Conservation (phyloP, 2,113 vertebrate genomes). For the Alces alces region DNA sequence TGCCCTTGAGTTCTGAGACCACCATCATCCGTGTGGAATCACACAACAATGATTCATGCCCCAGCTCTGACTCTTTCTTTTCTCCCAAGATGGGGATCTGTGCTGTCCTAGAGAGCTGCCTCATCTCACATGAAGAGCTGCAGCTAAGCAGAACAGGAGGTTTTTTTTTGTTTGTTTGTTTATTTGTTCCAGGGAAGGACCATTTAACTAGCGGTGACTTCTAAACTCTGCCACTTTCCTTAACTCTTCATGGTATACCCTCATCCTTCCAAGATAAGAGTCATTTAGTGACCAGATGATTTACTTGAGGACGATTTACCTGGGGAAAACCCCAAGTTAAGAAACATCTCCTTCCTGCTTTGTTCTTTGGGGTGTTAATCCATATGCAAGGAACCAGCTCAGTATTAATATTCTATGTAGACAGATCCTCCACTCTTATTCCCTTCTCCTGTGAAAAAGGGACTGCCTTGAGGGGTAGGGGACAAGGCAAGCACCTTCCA, state of each 20-base stretch:
- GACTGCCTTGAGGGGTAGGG: rapidly evolving
- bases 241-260: rapidly evolving
- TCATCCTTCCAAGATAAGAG: background rate
- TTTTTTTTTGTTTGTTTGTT: background rate
- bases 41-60: conserved; percentile 65
- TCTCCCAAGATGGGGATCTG: background rate
- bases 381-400: background rate
- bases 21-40: conserved; percentile 69
- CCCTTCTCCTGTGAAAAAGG: background rate
- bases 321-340: background rate
- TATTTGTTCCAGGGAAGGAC: background rate
- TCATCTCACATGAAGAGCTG: background rate
- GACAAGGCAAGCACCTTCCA: background rate
- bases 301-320: background rate
- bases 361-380: background rate
- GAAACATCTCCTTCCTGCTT: background rate
- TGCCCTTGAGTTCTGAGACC: conserved; percentile 52
- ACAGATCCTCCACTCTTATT: background rate
- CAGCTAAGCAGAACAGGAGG: background rate
- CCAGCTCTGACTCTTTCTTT: conserved; percentile 42
- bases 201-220: background rate
- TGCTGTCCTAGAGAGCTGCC: background rate
- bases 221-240: background rate
- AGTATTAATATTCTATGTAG: background rate
- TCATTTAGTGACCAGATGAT: background rate